phyloP scores from a whole-genome alignment of 2,113 vertebrate genomes.

The Struthidea cinerea region DNA sequence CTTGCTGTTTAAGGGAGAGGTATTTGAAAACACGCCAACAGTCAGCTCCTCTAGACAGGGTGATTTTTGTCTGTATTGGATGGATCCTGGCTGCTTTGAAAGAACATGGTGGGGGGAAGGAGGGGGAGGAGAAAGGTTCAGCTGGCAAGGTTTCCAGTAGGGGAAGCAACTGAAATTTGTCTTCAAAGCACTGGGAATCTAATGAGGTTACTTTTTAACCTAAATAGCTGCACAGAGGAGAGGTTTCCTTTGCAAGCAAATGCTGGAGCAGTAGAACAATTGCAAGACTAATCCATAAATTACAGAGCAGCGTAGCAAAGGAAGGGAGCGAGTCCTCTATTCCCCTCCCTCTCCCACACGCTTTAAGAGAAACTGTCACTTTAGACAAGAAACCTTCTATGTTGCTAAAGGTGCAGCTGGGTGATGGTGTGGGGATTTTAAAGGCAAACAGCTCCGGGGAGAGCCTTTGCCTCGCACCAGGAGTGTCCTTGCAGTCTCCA shows the following conservation, averaged over 20 bases:
- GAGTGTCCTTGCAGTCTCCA: not conserved
- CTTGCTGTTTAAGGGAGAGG: conserved; percentile 55
- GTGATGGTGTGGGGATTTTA: not conserved
- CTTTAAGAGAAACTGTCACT: conserved; percentile 49
- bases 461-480: not conserved
- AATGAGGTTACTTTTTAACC: conserved; percentile 66
- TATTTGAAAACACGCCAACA: conserved; percentile 61
- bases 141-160: conserved; percentile 59
- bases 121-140: conserved; percentile 49
- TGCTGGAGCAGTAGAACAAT: conserved; percentile 36
- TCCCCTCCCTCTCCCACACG: conserved; percentile 23
- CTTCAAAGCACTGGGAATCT: conserved; percentile 58
- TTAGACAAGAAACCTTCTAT: conserved; percentile 43
- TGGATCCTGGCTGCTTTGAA: conserved; percentile 55
- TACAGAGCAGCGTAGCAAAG: conserved; percentile 11
- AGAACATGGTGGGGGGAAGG: conserved; percentile 1
- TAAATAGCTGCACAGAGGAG: conserved; percentile 42
- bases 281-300: conserved; percentile 61
- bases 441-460: not conserved
- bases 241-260: conserved; percentile 62
- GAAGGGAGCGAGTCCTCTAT: conserved; percentile 27
- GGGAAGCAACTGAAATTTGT: conserved; percentile 60
- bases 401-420: conserved; percentile 30
- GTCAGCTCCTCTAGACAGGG: conserved; percentile 58
- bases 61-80: conserved; percentile 60